Percentiles rank a stretch among this genome's conserved stretches.
Conservation (phyloP, 2,888 invertebrate species). For the Cephus nigrinus region DNA sequence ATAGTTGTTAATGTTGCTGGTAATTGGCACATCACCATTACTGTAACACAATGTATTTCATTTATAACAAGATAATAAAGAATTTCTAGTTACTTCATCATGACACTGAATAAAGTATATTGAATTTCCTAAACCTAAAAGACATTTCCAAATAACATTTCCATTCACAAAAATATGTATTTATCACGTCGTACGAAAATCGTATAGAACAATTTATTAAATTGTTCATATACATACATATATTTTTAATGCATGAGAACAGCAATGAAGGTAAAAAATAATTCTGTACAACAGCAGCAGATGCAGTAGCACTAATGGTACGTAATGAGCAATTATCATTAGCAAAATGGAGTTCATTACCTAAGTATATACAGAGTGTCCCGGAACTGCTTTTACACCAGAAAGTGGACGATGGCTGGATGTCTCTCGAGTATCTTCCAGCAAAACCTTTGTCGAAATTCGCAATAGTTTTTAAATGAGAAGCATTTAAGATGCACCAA, state of each 20-base stretch:
- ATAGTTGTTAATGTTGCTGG: constrained; percentile 7
- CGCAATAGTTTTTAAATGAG: no score
- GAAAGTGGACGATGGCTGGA: no score
- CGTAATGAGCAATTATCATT: background rate
- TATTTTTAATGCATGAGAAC: background rate
- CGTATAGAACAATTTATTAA: background rate
- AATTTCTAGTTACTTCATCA: constrained; percentile 20
- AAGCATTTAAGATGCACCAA: no score
- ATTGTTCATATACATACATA: background rate
- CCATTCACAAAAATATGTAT: background rate
- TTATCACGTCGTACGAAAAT: background rate
- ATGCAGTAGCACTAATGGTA: background rate
- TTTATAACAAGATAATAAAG: constrained; percentile 21
- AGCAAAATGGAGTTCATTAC: background rate
- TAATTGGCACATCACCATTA: constrained; percentile 9
- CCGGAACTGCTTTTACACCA: no score
- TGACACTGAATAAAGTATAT: background rate
- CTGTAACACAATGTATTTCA: constrained; percentile 15
- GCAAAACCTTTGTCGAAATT: no score
- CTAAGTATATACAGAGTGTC: background rate
- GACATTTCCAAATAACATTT: background rate
- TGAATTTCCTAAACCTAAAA: background rate
- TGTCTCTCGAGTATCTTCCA: no score
- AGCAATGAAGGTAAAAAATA: background rate
- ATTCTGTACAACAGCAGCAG: background rate